phyloP scores from a whole-genome alignment of 2,888 invertebrate species.

The Drosophila tripunctata region DNA sequence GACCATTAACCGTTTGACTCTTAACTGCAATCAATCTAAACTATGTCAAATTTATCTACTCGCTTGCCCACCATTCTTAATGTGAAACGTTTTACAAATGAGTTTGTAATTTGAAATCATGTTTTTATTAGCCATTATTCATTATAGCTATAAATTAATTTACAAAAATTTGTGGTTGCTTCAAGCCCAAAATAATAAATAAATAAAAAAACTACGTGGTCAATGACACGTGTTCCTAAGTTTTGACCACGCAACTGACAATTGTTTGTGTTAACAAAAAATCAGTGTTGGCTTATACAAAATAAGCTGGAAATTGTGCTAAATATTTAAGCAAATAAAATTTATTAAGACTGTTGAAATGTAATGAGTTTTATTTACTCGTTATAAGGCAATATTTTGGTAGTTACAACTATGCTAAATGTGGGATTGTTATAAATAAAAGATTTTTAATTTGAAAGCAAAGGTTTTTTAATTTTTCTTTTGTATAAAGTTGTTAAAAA shows the following conservation, averaged over 20 bases:
- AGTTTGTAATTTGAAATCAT: slow-evolving; percentile 29
- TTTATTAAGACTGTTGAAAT: neutral
- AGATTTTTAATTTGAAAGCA: neutral
- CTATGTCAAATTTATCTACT: slow-evolving; percentile 5
- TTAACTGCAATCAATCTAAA: slow-evolving; percentile 10
- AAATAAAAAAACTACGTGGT: too few species aligned
- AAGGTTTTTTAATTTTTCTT: too few species aligned
- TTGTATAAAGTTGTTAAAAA: too few species aligned
- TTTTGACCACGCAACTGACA: slow-evolving; percentile 29
- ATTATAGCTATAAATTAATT: neutral
- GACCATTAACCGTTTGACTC: slow-evolving; percentile 15
- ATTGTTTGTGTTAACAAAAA: slow-evolving; percentile 44
- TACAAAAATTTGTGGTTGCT: neutral
- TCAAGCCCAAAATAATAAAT: neutral
- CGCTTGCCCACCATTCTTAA: slow-evolving; percentile 11
- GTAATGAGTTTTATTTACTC: slow-evolving; percentile 3
- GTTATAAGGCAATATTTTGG: neutral
- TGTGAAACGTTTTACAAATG: slow-evolving; percentile 20
- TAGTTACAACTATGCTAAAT: neutral
- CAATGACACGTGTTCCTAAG: slow-evolving; percentile 51
- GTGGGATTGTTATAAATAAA: neutral
- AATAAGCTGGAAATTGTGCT: slow-evolving; percentile 28
- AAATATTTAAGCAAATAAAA: slow-evolving; percentile 22
- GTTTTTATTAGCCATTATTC: slow-evolving; percentile 9
- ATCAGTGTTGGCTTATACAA: slow-evolving; percentile 2